These are phyloP conservation scores for Panulirus ornatus DNA, from an alignment of 1,140 invertebrate species.

Conservation along the genomic window DNA sequence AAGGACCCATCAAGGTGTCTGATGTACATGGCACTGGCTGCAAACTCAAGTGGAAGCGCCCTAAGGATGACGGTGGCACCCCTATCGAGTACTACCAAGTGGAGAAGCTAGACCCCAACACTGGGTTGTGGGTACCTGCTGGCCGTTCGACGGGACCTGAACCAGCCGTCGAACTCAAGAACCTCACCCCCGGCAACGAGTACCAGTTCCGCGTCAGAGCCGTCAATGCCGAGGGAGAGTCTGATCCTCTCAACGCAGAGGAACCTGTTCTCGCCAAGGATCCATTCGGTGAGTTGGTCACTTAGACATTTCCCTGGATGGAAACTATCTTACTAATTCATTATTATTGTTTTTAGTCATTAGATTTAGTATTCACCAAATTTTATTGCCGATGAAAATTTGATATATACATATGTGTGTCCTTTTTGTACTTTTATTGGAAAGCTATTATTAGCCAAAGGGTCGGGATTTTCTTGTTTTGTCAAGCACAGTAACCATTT, in stretches of 20 bases:
- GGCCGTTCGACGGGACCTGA: conserved; percentile 85
- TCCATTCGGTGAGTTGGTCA: conserved; percentile 86
- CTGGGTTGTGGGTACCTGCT: conserved; percentile 96
- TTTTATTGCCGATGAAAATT: no score
- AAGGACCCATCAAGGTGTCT: conserved; percentile 89
- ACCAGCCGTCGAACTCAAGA: conserved; percentile 89
- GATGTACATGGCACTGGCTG: conserved; percentile 96
- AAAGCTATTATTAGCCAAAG: no score
- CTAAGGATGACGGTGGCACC: conserved; percentile 88
- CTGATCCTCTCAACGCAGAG: conserved; percentile 92
- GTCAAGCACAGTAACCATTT: no score
- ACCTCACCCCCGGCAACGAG: conserved; percentile 92
- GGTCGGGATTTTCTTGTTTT: no score
- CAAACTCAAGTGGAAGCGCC: conserved; percentile 95
- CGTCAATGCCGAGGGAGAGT: conserved; percentile 97
- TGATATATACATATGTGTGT: no score
- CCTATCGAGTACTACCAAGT: conserved; percentile 80
- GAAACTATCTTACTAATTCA: no score
- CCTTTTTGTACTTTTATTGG: no score
- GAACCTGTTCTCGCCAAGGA: conserved; percentile 95
- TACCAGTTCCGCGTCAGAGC: conserved; percentile 97
- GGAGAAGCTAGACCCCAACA: conserved; percentile 95
- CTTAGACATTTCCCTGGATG: no score
- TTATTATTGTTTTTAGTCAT: no score
- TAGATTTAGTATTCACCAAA: no score